Evolutionary conservation across 1,140 invertebrate genomes (phyloP), one percentile per base, ranked within the genome.

Genomic region (Lamellibrachia luymesi): DNA sequence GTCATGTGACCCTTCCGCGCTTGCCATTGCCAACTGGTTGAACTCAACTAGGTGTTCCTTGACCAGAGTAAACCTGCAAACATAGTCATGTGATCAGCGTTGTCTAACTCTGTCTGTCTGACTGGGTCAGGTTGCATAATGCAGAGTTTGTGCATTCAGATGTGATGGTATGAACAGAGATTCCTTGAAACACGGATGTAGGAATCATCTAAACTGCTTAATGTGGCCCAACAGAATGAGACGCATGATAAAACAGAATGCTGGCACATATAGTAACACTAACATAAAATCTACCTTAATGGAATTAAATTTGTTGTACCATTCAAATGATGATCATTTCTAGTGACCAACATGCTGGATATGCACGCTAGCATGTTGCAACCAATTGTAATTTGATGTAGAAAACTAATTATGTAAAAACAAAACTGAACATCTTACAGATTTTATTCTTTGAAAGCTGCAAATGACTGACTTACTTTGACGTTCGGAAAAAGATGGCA

Each of bases 11-110:
- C 99, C 99, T 96, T 99, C 98, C 51, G 99, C 98, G 96, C 99
- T 99, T 7, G 98, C 98, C 98, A 99, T 99, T 13, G 99, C 99
- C 94, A 99, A 96, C 97, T 99, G 98, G 97, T 99, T 99, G 97
- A 99, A 99, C 97, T 99, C 99, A 50, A 97, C 98, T 94, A 99
- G 97, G 96, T 99, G 98, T 96, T 99, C 98, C 96, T 99, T 98
- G 91, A 99, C 97, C 95, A 99, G 96, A 51, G 97, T 97, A 96
- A 99, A 99, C 97, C 99, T 99, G 51, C 50, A 92, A 92, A 56
- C 22, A 90, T 27, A 1, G 38, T 38, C 38, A 38, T 38, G 38
- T 38, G 38, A 38, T 38, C 38, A 10, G 64, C 7, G 64, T 17
- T 22, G 64, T 80, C 8, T 10, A 17, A 22, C 64, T 80, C 64